Base-by-base conservation (phyloP, 1,140 invertebrate species). In the Drosophila mauritiana region DNA sequence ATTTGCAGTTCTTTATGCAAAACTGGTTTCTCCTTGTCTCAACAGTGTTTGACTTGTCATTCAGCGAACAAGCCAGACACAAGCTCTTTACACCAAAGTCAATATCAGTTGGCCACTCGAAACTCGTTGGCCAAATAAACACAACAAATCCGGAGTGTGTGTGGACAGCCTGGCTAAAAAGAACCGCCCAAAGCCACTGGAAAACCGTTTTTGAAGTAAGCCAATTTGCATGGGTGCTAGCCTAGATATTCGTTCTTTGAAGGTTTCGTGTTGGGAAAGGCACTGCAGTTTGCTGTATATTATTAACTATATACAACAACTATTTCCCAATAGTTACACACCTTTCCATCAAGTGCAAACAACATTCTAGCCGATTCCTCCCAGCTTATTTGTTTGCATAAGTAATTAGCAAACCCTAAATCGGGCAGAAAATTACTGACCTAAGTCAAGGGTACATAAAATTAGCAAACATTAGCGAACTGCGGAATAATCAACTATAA, bases 81-180 rank as follows among this genome's bases (percentile, higher is more conserved):
- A 57, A 57, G 31, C 61, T 67, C 51, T 62, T 80, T 73, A 80
- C 76, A 74, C 45, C 76, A 80, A 80, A 80, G 77, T 80, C 77
- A 80, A 80, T 80, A 79, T 73, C 77, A 80, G 61, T 68, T 55
- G 27, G 42, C 56, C 25, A 58, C 59, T 61, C 53, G 72, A 65
- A 46, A 56, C 72, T 76, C 67, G 73, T 76, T 76, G 57, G 49
- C 11, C 73, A 76, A 76, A 76, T 31, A 76, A 57, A 15, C 0
- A 5, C 10, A 25, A 3, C 20, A 22, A 22, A 3, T 22, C 20
- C 20, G 20, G 20, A 2, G 20, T 22, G 20, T 34, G 17, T 15
- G 25, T 20, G 12, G 34, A 4, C 25, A 17, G 10, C 58, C 34
- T n/a, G 43, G 11, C 45, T 48, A 36, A 46, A 15, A 46, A 5